A percentile compares a stretch with the other conserved stretches of the same genome.
Evolutionary conservation across 2,888 invertebrate species (phyloP).

Genomic region (Agonopterix arenella): DNA sequence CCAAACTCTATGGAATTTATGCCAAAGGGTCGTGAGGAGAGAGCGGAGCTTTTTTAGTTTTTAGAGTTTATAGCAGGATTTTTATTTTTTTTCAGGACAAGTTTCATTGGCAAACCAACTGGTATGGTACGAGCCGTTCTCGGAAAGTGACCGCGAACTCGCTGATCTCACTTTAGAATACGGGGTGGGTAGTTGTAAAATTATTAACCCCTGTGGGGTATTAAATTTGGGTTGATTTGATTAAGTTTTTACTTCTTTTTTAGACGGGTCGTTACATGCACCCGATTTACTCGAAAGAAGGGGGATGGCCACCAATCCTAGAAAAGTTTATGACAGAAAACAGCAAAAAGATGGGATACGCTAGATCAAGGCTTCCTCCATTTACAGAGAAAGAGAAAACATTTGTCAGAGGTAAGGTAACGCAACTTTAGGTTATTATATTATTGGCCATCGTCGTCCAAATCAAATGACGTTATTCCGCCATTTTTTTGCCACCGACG

Average conservation of each 20-base stretch:
- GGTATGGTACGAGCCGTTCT: conserved; percentile 65
- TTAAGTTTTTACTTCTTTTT: neutral
- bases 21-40: too few species aligned
- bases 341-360: conserved; percentile 26
- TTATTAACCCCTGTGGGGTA: too few species aligned
- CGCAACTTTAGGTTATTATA: too few species aligned
- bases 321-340: conserved; percentile 29
- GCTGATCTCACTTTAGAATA: conserved; percentile 66
- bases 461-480: too few species aligned
- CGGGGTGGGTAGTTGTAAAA: conserved; percentile 15
- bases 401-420: conserved; percentile 25
- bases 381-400: conserved; percentile 33
- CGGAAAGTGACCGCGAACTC: conserved; percentile 60
- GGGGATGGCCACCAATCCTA: conserved; percentile 42
- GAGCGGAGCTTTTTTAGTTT: neutral
- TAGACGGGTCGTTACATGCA: conserved; percentile 26
- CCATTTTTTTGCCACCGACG: too few species aligned
- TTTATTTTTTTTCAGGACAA: conserved; percentile 19
- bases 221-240: too few species aligned
- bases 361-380: conserved; percentile 28
- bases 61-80: neutral
- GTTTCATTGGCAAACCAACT: conserved; percentile 28
- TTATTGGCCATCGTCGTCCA: too few species aligned
- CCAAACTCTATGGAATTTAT: too few species aligned
- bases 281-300: conserved; percentile 36